These are phyloP conservation scores for Melinopterus prodromus DNA, from an alignment of 2,888 invertebrate genomes.

Conservation along the genomic window DNA sequence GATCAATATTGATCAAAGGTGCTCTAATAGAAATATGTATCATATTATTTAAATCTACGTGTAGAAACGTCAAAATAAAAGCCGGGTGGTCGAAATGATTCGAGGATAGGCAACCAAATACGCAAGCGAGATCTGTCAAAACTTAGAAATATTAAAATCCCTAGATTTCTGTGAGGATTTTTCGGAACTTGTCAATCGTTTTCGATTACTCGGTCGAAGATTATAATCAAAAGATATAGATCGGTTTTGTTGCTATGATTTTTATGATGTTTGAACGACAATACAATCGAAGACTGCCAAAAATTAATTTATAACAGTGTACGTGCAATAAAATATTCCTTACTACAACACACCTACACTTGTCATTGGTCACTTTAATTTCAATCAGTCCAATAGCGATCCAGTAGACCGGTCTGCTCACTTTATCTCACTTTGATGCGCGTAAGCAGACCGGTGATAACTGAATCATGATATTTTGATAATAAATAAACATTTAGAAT, in stretches of 20 bases:
- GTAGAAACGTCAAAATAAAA: not conserved
- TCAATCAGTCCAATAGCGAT: not conserved
- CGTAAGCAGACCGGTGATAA: too few species aligned
- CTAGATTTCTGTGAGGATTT: not conserved
- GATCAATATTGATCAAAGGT: slow-evolving; percentile 17
- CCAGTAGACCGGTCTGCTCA: too few species aligned
- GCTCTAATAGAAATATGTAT: slow-evolving; percentile 8
- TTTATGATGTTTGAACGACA: slow-evolving; percentile 30
- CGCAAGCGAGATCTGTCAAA: not conserved
- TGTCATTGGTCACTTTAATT: not conserved
- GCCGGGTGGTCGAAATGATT: not conserved
- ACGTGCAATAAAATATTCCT: slow-evolving; percentile 30
- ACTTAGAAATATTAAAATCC: not conserved
- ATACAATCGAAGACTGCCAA: slow-evolving; percentile 37
- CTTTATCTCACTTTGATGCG: too few species aligned
- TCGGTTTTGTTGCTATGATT: slow-evolving; percentile 13
- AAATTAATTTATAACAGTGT: slow-evolving; percentile 29
- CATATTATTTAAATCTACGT: not conserved
- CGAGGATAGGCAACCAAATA: not conserved
- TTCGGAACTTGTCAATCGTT: not conserved
- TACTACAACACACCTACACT: not conserved
- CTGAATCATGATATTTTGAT: too few species aligned
- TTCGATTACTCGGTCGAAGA: not conserved
- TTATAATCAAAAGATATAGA: slow-evolving; percentile 11
- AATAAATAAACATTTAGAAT: too few species aligned